These are phyloP conservation scores for Buathra laborator DNA, from an alignment of 2,888 invertebrate genomes.

Conservation along the genomic window DNA sequence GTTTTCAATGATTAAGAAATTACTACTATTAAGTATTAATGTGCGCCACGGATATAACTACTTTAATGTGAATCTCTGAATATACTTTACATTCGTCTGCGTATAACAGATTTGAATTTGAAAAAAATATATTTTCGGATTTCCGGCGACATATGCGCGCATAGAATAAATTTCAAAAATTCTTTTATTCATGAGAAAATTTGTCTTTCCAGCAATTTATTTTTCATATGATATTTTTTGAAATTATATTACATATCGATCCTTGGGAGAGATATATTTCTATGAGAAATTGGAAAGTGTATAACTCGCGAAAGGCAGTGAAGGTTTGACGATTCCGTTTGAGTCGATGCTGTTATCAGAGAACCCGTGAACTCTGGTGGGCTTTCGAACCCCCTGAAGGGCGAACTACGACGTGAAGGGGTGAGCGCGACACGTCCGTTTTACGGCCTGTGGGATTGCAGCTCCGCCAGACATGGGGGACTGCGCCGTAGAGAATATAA, in stretches of 20 bases:
- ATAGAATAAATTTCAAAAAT: too few relatives aligned
- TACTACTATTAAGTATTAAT: too few relatives aligned
- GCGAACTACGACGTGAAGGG: conserved; percentile 36
- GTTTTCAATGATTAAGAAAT: too few relatives aligned
- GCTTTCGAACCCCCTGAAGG: conserved; percentile 45
- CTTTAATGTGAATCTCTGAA: too few relatives aligned
- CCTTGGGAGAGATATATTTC: neutral
- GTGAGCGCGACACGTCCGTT: conserved; percentile 56
- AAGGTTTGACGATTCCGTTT: neutral
- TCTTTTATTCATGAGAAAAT: too few relatives aligned
- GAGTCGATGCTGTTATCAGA: conserved; percentile 26
- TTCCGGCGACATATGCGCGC: too few relatives aligned
- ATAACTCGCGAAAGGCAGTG: neutral
- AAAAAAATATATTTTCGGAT: too few relatives aligned
- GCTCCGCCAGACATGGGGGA: conserved; percentile 45
- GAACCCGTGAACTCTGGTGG: conserved; percentile 28
- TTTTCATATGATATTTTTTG: neutral
- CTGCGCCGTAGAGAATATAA: conserved; percentile 28
- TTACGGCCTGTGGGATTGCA: conserved; percentile 56
- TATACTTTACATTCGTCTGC: too few relatives aligned
- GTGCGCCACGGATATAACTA: too few relatives aligned
- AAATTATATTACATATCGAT: neutral
- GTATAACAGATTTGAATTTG: too few relatives aligned
- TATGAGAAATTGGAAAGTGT: neutral
- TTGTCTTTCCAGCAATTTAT: neutral